phyloP scores from a whole-genome alignment of 1,140 invertebrate genomes.

The Apis cerana region DNA sequence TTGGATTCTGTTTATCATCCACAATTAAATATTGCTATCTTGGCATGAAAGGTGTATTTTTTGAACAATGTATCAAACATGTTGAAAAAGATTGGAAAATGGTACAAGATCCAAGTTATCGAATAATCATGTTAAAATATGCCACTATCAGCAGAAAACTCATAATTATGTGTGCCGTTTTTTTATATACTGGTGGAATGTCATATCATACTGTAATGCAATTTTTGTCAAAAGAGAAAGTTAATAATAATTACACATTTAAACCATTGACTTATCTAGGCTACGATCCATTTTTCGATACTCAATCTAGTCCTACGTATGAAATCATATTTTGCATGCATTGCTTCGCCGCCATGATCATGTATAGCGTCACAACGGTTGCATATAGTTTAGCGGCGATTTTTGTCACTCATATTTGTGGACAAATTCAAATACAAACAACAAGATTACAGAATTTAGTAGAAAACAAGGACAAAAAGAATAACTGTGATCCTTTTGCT shows the following conservation, averaged over 20 bases:
- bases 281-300: conserved; percentile 62
- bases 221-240: conserved; percentile 17
- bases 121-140: conserved; percentile 49
- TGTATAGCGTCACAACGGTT: conserved; percentile 59
- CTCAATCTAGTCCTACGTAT: conserved; percentile 60
- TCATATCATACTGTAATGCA: conserved; percentile 56
- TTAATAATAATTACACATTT: conserved; percentile 34
- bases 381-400: conserved; percentile 63
- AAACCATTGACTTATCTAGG: conserved; percentile 59
- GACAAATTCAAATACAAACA: conserved; percentile 60
- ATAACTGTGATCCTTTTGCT: neutral
- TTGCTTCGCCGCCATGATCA: conserved; percentile 57
- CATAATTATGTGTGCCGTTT: conserved; percentile 35
- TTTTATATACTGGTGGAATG: conserved; percentile 58
- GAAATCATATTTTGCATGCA: conserved; percentile 65
- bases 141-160: conserved; percentile 46
- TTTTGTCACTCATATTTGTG: conserved; percentile 67
- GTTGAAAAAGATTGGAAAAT: conserved; percentile 60
- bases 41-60: neutral
- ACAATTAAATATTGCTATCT: conserved; percentile 58
- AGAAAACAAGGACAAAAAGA: neutral
- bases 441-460: conserved; percentile 41
- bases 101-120: conserved; percentile 21
- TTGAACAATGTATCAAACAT: conserved; percentile 49
- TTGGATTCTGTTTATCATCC: conserved; percentile 53